A percentile compares a stretch with the other conserved stretches of the same genome.
Conservation (phyloP, 1,140 invertebrate genomes). For the Acromyrmex echinatior region DNA sequence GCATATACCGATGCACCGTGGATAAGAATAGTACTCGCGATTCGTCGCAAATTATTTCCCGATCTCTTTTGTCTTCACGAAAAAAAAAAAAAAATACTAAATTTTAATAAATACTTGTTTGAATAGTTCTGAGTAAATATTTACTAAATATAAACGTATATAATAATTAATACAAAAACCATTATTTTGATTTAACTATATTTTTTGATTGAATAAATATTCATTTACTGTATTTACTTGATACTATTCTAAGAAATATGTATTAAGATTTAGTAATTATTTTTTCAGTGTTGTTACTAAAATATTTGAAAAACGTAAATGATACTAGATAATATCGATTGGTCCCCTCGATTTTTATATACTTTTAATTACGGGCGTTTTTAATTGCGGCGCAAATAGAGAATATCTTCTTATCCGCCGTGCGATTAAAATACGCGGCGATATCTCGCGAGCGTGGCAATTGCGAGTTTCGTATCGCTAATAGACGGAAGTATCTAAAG, state of each 20-base stretch:
- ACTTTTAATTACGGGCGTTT: background rate
- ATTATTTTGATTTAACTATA: no score
- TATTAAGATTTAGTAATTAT: no score
- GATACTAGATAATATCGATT: background rate
- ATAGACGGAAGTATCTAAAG: conserved; percentile 4
- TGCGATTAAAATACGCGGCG: conserved; percentile 48
- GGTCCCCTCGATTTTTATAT: background rate
- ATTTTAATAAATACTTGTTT: no score
- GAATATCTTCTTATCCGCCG: conserved; percentile 36
- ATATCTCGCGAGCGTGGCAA: conserved; percentile 40
- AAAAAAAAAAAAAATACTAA: no score
- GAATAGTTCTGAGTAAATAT: no score
- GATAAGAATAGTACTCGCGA: conserved; percentile 49
- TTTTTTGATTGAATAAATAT: no score
- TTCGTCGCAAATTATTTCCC: conserved; percentile 33
- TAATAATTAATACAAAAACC: no score
- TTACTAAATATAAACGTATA: no score
- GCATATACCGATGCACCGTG: background rate
- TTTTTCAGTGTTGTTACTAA: background rate
- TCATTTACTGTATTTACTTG: no score
- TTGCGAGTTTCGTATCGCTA: background rate
- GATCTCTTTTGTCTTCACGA: background rate
- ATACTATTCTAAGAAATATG: no score
- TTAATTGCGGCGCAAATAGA: background rate
- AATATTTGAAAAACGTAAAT: background rate